Evolutionary conservation across 2,888 invertebrate genomes (phyloP), one percentile per base, ranked within the genome.

Genomic region (Drosophila differens): DNA sequence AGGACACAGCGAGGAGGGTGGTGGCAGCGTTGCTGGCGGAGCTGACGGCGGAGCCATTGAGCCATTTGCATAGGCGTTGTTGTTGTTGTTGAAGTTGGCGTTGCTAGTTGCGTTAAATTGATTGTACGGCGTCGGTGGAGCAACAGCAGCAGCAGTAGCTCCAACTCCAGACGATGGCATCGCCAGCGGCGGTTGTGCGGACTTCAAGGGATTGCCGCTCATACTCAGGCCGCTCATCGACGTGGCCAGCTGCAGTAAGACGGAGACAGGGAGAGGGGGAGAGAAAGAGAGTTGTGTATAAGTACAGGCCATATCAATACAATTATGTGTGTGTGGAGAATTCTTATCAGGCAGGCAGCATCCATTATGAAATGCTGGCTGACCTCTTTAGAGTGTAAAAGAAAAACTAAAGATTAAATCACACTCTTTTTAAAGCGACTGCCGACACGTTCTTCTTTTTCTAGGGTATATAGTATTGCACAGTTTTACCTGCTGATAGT

Each of bases 401-500:
- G 32, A 61, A 53, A 52, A 53, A 44, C 32, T 53, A 64, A 37
- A 25, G 47, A 54, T 57, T 57, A 57, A 39, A 25, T 9, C 3
- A n/a, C 28, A n/a, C 53, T 37, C 19, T 19, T 54, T 58, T 63
- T 57, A 0, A 33, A 3, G 3, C 25, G 25, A n/a, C 44, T 63
- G 30, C 7, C 52, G 37, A 22, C 25, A 25, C 12, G n/a, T 30
- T 30, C 1, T 30, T 39, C 7, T 10, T 14, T 49, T 7, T 28
- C 2, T 19, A 33, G 2, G 22, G 9, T 35, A n/a, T n/a, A 12
- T 37, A 28, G 10, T 54, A 16, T 33, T n/a, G 16, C 16, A 12
- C 1, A 39, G 5, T 16, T 59, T 78, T 81, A 93, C 93, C 90
- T 93, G 93, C 86, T 93, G 93, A 83, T 92, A 93, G 71, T 93